These are phyloP conservation scores for Pogonophryne albipinna DNA, from an alignment of 2,797 vertebrate genomes.

Conservation along the genomic window DNA sequence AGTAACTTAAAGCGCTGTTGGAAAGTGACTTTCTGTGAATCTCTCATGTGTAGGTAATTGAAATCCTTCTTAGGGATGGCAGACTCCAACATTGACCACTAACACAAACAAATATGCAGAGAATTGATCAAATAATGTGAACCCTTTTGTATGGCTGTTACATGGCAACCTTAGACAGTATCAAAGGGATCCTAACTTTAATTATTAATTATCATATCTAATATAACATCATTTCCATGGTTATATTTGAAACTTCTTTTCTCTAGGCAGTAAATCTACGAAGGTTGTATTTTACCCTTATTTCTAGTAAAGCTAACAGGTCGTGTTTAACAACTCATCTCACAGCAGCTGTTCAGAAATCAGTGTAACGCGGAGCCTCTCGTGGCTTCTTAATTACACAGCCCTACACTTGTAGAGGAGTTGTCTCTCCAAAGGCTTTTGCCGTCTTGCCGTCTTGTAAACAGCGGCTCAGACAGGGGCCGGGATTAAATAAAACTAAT, in stretches of 20 bases:
- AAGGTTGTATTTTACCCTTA: background rate
- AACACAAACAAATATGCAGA: too few species aligned
- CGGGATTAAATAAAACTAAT: slow-evolving; percentile 75
- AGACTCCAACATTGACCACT: background rate
- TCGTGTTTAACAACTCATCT: slow-evolving; percentile 44
- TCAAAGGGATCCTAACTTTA: background rate
- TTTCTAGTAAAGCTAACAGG: slow-evolving; percentile 25
- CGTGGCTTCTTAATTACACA: slow-evolving; percentile 71
- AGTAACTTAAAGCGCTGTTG: background rate
- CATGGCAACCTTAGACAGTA: background rate
- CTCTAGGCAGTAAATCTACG: background rate
- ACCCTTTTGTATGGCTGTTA: background rate
- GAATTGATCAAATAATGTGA: background rate
- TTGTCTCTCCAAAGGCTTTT: slow-evolving; percentile 56
- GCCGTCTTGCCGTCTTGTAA: slow-evolving; percentile 52
- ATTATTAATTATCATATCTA: too few species aligned
- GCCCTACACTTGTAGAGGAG: slow-evolving; percentile 61
- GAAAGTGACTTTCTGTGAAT: background rate
- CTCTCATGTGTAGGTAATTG: background rate
- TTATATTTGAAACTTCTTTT: background rate
- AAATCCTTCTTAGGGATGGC: background rate
- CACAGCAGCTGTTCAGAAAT: slow-evolving; percentile 59
- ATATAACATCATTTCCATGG: background rate
- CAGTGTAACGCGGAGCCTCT: slow-evolving; percentile 55
- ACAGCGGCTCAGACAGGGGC: slow-evolving; percentile 66